phyloP scores from a whole-genome alignment of 2,888 invertebrate species.

The Lissocephala sabroskyi region DNA sequence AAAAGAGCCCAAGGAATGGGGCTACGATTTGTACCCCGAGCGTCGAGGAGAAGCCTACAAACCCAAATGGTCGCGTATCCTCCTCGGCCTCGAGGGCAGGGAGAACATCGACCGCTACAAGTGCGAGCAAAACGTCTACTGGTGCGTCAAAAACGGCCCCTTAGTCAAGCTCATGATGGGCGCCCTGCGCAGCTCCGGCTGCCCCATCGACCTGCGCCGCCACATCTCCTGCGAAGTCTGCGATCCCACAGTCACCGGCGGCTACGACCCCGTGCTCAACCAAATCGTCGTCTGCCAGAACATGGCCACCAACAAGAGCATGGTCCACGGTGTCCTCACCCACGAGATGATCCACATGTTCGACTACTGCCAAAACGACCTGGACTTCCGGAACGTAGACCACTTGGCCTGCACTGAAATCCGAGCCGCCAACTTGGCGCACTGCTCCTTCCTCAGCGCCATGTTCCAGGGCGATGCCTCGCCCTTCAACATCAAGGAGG shows the following conservation, averaged over 20 bases:
- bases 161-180: conserved; percentile 89
- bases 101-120: conserved; percentile 81
- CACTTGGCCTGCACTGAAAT: conserved; percentile 97
- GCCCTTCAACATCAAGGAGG: conserved; percentile 79
- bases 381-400: conserved; percentile 91
- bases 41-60: conserved; percentile 77
- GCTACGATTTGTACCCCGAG: conserved; percentile 89
- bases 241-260: conserved; percentile 86
- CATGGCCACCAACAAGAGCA: conserved; percentile 78
- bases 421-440: conserved; percentile 92
- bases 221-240: conserved; percentile 96
- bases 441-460: conserved; percentile 91
- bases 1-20: conserved; percentile 74
- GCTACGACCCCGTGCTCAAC: conserved; percentile 76
- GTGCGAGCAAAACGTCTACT: conserved; percentile 84
- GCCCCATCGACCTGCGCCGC: conserved; percentile 86
- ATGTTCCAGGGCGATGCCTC: conserved; percentile 81
- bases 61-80: conserved; percentile 74
- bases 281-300: conserved; percentile 92
- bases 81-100: conserved; percentile 79
- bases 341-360: conserved; percentile 99
- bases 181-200: conserved; percentile 78
- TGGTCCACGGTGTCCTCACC: conserved; percentile 85
- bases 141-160: conserved; percentile 83
- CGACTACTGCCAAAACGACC: conserved; percentile 90